Conservation (phyloP, 1,140 invertebrate species). For the Leptestheria dahalacensis region DNA sequence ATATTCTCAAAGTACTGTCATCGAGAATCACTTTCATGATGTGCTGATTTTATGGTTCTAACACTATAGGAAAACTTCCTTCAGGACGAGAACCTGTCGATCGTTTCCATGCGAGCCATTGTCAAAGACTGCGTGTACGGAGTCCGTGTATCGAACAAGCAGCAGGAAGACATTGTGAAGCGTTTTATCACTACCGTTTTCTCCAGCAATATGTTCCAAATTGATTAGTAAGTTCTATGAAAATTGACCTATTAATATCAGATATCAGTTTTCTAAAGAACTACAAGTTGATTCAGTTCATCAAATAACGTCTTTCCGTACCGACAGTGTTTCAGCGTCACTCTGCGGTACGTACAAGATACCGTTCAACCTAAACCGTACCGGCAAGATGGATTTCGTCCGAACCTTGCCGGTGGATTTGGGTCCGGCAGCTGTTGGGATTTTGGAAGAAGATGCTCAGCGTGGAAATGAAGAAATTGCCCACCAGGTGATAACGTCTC, state of each 20-base stretch:
- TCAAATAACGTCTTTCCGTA: background rate
- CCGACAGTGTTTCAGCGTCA: background rate
- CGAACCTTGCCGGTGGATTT: background rate
- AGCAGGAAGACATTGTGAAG: background rate
- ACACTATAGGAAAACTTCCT: background rate
- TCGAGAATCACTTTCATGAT: too few relatives aligned
- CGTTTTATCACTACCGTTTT: constrained; percentile 1
- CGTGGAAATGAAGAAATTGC: too few relatives aligned
- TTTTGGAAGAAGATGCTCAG: too few relatives aligned
- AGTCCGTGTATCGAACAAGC: background rate
- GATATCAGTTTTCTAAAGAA: background rate
- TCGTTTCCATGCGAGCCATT: background rate
- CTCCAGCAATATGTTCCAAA: background rate
- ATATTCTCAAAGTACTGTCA: background rate
- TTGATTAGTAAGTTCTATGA: too few relatives aligned
- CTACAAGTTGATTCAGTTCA: background rate
- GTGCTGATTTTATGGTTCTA: too few relatives aligned
- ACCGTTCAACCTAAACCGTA: background rate
- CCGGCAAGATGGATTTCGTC: background rate
- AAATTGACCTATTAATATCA: background rate
- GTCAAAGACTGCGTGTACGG: constrained; percentile 6
- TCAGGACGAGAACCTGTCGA: background rate
- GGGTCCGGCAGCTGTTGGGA: background rate
- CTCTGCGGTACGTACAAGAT: background rate
- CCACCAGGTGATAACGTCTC: too few relatives aligned